Conservation (phyloP, 2,888 invertebrate species). For the Melanargia galathea region DNA sequence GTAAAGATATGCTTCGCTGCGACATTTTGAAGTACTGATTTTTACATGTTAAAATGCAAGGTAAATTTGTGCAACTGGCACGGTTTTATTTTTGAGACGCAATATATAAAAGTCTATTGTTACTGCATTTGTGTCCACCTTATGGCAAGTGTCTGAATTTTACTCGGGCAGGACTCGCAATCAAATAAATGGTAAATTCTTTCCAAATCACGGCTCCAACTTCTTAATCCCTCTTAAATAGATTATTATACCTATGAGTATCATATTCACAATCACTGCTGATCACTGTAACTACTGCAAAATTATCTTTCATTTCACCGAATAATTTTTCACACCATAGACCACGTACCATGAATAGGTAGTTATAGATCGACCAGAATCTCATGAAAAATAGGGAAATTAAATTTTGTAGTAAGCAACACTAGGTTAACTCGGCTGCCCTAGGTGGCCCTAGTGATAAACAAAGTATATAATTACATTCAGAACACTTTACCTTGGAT, state of each 20-base stretch:
- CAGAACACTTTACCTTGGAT: too few relatives aligned
- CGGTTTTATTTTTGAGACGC: slow-evolving; percentile 14
- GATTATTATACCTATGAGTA: not conserved
- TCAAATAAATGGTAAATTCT: slow-evolving; percentile 1
- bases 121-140: not conserved
- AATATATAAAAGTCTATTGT: not conserved
- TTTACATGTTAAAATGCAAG: slow-evolving; percentile 46
- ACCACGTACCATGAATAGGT: too few relatives aligned
- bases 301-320: too few relatives aligned
- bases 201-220: not conserved
- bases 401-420: too few relatives aligned
- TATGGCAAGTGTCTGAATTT: not conserved
- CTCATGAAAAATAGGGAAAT: too few relatives aligned
- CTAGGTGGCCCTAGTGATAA: too few relatives aligned
- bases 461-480: too few relatives aligned
- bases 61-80: slow-evolving; percentile 26
- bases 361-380: too few relatives aligned
- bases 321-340: too few relatives aligned
- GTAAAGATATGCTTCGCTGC: slow-evolving; percentile 52
- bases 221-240: not conserved
- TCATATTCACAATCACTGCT: too few relatives aligned
- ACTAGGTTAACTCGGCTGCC: too few relatives aligned
- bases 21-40: slow-evolving; percentile 52
- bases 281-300: too few relatives aligned
- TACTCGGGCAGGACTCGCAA: not conserved